Evolutionary conservation across 2,797 vertebrate genomes (phyloP), one percentile per base, ranked within the genome.

Genomic region (Hydrocynus forskahlii): DNA sequence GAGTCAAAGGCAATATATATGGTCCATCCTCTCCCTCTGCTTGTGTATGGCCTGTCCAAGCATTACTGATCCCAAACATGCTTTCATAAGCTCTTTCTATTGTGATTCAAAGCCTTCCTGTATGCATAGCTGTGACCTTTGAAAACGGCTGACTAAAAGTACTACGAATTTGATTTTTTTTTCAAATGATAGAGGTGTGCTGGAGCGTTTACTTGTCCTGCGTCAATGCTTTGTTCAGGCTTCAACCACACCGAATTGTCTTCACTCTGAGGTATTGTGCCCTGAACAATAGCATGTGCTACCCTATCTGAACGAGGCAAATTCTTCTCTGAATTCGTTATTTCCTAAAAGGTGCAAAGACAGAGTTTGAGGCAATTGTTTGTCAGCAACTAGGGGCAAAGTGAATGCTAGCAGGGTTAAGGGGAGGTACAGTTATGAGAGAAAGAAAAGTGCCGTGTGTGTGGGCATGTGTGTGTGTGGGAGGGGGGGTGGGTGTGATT

Each of bases 31-130:
- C 55, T 66, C 19, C 7, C 45, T 74, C 59, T 48, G 16, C 16
- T 40, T 48, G 48, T 40, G 40, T 52, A 63, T 66, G 59, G 68
- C 52, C 64, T 52, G 62, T 13, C 35, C 40, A 9, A 38, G 64
- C 76, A 52, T 17, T 35, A 25, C 72, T 85, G 89, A 70, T 88
- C 83, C 87, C 81, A 88, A 91, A 92, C 86, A 84, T 87, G 84
- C 92, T 92, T 92, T 91, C 90, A 92, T 92, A 92, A 91, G 88
- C 91, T 87, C 88, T 93, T 91, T 87, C 90, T 86, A 87, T 90
- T 90, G 89, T 89, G 91, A 92, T 90, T 89, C 89, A 83, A 91
- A 91, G 91, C 92, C 89, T 84, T 71, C 63, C 87, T 89, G 90
- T 91, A 88, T 88, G 90, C 90, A 84, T 88, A 90, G 88, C 89